A percentile compares a stretch with the other conserved stretches of the same genome.
Conservation (phyloP, 2,888 invertebrate species). For the Microdon myrmicae region DNA sequence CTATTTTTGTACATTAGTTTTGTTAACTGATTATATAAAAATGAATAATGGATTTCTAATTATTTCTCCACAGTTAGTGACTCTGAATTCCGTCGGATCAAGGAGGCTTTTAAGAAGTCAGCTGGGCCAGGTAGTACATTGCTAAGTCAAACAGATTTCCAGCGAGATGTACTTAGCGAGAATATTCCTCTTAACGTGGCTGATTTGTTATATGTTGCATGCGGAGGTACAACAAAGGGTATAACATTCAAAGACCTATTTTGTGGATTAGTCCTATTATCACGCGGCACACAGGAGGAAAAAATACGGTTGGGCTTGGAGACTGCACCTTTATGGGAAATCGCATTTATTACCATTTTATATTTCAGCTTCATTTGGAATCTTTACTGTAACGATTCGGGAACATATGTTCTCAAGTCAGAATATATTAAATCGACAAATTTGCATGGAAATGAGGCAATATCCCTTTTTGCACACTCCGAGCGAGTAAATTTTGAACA, state of each 20-base stretch:
- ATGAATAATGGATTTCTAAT: conserved; percentile 2
- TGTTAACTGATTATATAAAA: too few relatives aligned
- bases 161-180: conserved; percentile 87
- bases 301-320: conserved; percentile 75
- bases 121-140: conserved; percentile 76
- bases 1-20: too few relatives aligned
- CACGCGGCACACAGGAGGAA: conserved; percentile 85
- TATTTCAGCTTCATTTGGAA: conserved; percentile 80
- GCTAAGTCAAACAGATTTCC: conserved; percentile 80
- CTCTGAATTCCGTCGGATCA: conserved; percentile 82
- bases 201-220: conserved; percentile 84
- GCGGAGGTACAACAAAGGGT: conserved; percentile 85
- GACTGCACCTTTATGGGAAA: not conserved
- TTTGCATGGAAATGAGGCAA: conserved; percentile 62
- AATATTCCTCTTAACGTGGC: conserved; percentile 84
- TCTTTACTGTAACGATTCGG: conserved; percentile 84
- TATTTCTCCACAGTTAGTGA: conserved; percentile 76
- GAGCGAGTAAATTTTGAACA: conserved; percentile 76
- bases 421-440: conserved; percentile 78
- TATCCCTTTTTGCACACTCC: conserved; percentile 66
- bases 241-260: conserved; percentile 84
- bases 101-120: conserved; percentile 87
- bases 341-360: conserved; percentile 6
- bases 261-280: conserved; percentile 86
- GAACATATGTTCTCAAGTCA: conserved; percentile 76